phyloP scores from a whole-genome alignment of 2,797 vertebrate genomes.

The Anas flavirostris region DNA sequence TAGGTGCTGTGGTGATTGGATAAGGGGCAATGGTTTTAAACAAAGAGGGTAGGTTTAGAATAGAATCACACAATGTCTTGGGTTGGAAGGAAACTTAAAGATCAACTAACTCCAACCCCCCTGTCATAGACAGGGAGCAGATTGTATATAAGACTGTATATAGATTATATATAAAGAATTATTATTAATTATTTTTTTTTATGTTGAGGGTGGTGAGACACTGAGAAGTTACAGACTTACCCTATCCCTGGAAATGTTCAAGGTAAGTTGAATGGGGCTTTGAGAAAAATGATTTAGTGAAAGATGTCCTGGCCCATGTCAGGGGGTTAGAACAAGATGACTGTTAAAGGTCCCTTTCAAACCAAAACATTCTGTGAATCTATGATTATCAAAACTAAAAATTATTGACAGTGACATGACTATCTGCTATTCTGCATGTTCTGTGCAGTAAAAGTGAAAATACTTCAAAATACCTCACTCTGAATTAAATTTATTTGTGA shows the following conservation, averaged over 20 bases:
- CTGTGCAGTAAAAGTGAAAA: background rate
- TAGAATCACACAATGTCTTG: too few species aligned
- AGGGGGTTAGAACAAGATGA: too few species aligned
- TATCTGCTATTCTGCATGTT: background rate
- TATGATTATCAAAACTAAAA: background rate
- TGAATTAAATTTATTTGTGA: background rate
- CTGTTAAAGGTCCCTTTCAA: background rate
- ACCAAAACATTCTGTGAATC: background rate
- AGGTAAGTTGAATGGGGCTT: background rate
- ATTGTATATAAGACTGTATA: too few species aligned
- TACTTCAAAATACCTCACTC: background rate
- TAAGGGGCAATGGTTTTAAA: background rate
- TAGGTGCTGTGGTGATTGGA: background rate
- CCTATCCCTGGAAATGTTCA: background rate
- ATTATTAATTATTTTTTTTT: too few species aligned
- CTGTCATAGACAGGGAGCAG: too few species aligned
- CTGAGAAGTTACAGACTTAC: background rate
- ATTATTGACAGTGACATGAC: background rate
- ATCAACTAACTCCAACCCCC: too few species aligned
- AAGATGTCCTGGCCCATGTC: background rate
- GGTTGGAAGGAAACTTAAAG: too few species aligned
- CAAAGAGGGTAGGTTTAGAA: background rate
- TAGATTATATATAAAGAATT: too few species aligned
- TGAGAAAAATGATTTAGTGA: background rate
- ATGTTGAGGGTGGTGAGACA: background rate